Evolutionary conservation across 1,140 invertebrate genomes (phyloP).

Genomic region (Atta colombica): DNA sequence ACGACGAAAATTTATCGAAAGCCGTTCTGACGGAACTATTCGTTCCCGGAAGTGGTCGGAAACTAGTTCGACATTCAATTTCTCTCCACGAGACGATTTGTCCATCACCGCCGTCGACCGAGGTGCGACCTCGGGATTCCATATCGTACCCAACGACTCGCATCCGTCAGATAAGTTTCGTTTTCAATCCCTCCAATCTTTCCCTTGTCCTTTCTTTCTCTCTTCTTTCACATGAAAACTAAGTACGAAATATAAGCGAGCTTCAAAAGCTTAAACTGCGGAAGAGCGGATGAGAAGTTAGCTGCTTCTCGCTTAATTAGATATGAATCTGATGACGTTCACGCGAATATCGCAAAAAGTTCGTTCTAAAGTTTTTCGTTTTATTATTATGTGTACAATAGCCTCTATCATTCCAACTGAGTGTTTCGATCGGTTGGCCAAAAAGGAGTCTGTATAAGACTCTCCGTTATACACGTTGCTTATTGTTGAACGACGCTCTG

Average conservation of each 20-base stretch:
- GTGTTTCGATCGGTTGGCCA: constrained; percentile 52
- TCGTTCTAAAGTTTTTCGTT: constrained; percentile 60
- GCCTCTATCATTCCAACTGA: constrained; percentile 69
- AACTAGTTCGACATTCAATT: constrained; percentile 74
- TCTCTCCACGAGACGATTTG: constrained; percentile 71
- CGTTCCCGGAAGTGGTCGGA: constrained; percentile 52
- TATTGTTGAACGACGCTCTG: constrained; percentile 60
- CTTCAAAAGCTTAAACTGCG: constrained; percentile 70
- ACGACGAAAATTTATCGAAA: constrained; percentile 57
- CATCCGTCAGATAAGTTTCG: constrained; percentile 73
- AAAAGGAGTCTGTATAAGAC: constrained; percentile 44
- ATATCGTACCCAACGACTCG: constrained; percentile 73
- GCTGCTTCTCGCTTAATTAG: constrained; percentile 54
- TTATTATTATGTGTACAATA: constrained; percentile 51
- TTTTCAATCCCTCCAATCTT: background rate
- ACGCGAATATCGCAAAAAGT: constrained; percentile 75
- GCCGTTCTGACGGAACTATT: constrained; percentile 66
- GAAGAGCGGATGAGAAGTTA: constrained; percentile 64
- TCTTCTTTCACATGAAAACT: constrained; percentile 56
- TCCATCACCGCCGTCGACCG: constrained; percentile 64
- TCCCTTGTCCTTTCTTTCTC: background rate
- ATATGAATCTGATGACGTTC: constrained; percentile 72
- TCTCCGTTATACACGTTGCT: constrained; percentile 66
- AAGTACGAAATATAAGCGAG: constrained; percentile 75
- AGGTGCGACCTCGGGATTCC: constrained; percentile 67